Base-by-base conservation (phyloP, 1,140 invertebrate genomes). In the Ceratitis capitata region DNA sequence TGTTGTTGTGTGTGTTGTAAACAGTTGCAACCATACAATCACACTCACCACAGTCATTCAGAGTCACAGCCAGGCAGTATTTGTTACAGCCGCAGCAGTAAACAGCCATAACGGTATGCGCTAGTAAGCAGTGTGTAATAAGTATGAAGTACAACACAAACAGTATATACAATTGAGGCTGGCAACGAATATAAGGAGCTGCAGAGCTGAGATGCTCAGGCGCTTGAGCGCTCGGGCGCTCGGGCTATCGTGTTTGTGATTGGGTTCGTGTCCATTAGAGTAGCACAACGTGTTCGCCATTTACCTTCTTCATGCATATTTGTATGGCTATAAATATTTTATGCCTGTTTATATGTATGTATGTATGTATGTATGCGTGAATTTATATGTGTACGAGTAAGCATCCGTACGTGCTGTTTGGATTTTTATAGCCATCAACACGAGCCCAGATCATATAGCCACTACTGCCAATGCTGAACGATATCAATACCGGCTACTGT, bases 291-390 rank as follows among this genome's bases (percentile, higher is more conserved):
- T 61, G 23, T 29, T 61, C 56, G 56, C 12, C 23, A 29, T 32
- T 61, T 61, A 61, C 58, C 58, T 61, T 61, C 58, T 61, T 61
- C 58, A n/a, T n/a, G 58, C 58, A 61, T 47, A 47, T 23, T 61
- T 74, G 85, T 86, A 19, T n/a, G 16, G 49, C 49, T n/a, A n/a
- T n/a, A n/a, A n/a, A n/a, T n/a, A n/a, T n/a, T n/a, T n/a, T n/a
- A n/a, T 19, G 5, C n/a, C 49, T 4, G n/a, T 16, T 26, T 64
- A 12, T 32, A n/a, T 10, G 16, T 23, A 9, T 69, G 14, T n/a
- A n/a, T 69, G 61, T 39, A 10, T 0, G 0, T 78, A n/a, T 78
- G 32, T 45, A 16, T 78, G 69, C n/a, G 69, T 12, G 12, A 23
- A 42, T 42, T 23, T n/a, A 47, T 78, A 29, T 47, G n/a, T 42